Evolutionary conservation across 2,113 vertebrate genomes (phyloP).

Genomic region (Emydocephalus ijimae): DNA sequence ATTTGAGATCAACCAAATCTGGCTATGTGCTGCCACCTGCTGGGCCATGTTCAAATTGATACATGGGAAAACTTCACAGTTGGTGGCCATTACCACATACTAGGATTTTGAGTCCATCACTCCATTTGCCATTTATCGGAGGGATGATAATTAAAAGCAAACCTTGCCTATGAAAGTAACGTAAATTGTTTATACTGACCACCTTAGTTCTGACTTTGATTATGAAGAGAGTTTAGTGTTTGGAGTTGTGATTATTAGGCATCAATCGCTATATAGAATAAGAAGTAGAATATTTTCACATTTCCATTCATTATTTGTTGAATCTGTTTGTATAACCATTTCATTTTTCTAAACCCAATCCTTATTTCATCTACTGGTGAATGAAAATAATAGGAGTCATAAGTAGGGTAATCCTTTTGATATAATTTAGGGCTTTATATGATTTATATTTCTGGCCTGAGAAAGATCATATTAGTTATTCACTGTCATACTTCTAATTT

Average conservation of each 20-base stretch:
- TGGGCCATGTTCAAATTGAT: neutral
- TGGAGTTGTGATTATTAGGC: neutral
- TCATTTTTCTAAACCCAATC: neutral
- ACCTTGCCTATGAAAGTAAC: neutral
- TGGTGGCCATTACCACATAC: neutral
- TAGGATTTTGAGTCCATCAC: neutral
- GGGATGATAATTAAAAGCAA: neutral
- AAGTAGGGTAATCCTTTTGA: neutral
- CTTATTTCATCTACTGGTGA: neutral
- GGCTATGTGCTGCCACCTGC: neutral
- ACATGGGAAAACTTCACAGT: neutral
- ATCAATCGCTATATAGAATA: neutral
- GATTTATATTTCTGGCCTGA: neutral
- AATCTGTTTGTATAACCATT: neutral
- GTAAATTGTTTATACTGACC: neutral
- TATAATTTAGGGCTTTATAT: neutral
- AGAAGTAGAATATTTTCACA: neutral
- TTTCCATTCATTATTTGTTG: neutral
- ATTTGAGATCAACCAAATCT: neutral
- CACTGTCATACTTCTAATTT: constrained; percentile 7
- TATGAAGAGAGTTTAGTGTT: neutral
- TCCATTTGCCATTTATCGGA: neutral
- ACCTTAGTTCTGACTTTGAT: neutral
- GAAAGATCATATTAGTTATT: neutral
- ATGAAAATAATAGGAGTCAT: neutral